Conservation (phyloP, 2,113 vertebrate species). For the Notiomystis cincta region DNA sequence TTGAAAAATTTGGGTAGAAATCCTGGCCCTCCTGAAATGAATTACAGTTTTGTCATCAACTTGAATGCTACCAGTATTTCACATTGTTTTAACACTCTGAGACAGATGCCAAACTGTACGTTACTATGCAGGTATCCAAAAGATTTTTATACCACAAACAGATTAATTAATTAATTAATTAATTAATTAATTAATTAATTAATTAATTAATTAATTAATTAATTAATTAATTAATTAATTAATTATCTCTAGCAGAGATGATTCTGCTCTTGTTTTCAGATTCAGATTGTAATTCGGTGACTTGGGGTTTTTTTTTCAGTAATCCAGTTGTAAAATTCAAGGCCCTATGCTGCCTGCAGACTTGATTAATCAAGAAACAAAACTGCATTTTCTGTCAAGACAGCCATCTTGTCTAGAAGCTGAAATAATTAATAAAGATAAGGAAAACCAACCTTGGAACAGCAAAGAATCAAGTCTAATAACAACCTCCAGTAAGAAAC, state of each 20-base stretch:
- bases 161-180: not conserved
- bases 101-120: not conserved
- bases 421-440: conserved; percentile 47
- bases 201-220: not conserved
- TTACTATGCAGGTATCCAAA: not conserved
- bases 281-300: not conserved
- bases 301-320: not conserved
- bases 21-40: not conserved
- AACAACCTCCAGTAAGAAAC: conserved; percentile 22
- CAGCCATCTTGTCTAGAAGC: not conserved
- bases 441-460: conserved; percentile 4
- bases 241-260: not conserved
- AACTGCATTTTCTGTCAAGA: not conserved
- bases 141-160: not conserved
- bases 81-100: not conserved
- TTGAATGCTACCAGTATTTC: not conserved
- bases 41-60: not conserved
- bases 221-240: not conserved
- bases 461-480: conserved; percentile 11
- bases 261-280: not conserved
- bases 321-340: not conserved
- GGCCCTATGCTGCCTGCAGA: not conserved
- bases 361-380: not conserved
- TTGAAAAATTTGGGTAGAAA: not conserved
- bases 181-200: not conserved